Evolutionary conservation across 2,888 invertebrate genomes (phyloP), one percentile per base, ranked within the genome.

Genomic region (Meiosimyza platycephala): DNA sequence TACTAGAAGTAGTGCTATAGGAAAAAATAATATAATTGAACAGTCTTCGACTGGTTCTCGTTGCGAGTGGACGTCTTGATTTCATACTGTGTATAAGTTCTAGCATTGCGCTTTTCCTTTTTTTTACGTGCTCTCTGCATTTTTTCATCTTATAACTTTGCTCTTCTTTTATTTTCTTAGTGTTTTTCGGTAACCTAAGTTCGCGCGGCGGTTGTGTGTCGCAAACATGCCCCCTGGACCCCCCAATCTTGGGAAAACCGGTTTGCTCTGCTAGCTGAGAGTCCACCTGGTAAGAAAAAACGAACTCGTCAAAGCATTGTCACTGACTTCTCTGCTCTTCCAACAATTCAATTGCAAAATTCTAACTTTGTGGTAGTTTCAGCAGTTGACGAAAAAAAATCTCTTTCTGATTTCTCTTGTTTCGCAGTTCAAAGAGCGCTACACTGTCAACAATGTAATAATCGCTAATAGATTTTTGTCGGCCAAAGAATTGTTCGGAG

Each of bases 381-480:
- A 15, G 22, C 55, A 1, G 6, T 33, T 33, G 28, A 48, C 64
- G 28, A n/a, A 33, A 6, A 3, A 40, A 71, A 71, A 55, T 55
- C 64, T 57, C 18, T 63, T 1, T 33, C 64, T 18, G 15, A 28
- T 3, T 72, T 60, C 28, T 72, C 67, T 5, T 72, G 62, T 54
- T 72, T 72, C 55, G 72, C 63, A 7, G 4, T 28, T 4, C 47
- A 72, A 12, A 72, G 55, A 57, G 52, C 68, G 13, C 51, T 72
- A 4, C 16, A 63, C 28, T 6, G 72, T 72, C 13, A 62, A 67
- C 54, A 66, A 63, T 13, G 18, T 4, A 40, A 15, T 22, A 57
- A 28, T 67, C 12, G 67, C 57, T 55, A 18, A 48, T 15, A 72
- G 47, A 57, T 65, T 55, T 28, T 22, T 72, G 3, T 7, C 59